These are phyloP conservation scores for Xenotilapia leptura DNA, from an alignment of 2,113 vertebrate genomes.

Conservation along the genomic window DNA sequence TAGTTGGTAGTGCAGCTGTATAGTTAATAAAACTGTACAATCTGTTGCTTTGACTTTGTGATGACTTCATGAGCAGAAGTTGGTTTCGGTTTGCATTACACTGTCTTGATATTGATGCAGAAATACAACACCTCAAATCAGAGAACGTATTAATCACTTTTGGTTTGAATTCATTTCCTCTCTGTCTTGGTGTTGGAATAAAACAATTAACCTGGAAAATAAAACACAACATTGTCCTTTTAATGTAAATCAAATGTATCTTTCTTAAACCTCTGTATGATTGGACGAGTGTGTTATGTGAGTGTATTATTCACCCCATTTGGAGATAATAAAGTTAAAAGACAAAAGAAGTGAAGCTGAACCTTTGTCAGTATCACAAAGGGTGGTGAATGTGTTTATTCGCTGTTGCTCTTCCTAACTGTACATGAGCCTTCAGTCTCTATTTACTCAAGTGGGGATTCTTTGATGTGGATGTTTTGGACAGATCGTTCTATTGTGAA, in stretches of 20 bases:
- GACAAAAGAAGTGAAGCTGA: background rate
- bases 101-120: background rate
- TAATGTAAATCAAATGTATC: background rate
- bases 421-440: background rate
- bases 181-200: background rate
- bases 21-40: background rate
- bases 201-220: background rate
- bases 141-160: background rate
- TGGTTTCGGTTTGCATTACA: background rate
- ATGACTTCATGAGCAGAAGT: background rate
- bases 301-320: background rate
- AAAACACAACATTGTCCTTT: background rate
- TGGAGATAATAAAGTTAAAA: slow-evolving; percentile 1
- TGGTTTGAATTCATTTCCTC: background rate
- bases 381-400: background rate
- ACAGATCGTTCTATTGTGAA: slow-evolving; percentile 28
- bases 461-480: slow-evolving; percentile 38
- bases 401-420: background rate
- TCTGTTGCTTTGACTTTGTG: background rate
- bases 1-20: background rate
- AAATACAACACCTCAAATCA: background rate
- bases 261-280: background rate
- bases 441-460: background rate
- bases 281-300: background rate
- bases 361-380: background rate